These are phyloP conservation scores for Trilocha varians DNA, from an alignment of 2,888 invertebrate genomes.

Conservation along the genomic window DNA sequence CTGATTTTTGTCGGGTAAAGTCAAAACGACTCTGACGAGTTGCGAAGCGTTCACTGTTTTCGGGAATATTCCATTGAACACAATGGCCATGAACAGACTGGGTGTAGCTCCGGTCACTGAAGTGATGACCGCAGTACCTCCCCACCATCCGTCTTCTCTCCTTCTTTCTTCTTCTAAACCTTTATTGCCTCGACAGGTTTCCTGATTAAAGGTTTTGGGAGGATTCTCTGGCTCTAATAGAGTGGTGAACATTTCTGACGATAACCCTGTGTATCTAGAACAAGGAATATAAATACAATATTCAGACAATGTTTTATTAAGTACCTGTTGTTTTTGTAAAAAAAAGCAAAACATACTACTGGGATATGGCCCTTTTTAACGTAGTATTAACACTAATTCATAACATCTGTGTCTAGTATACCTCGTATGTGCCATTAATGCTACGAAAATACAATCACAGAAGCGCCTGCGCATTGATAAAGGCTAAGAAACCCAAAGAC, in stretches of 20 bases:
- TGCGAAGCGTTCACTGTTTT: conserved; percentile 75
- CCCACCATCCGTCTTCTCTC: conserved; percentile 85
- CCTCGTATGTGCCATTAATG: too few species aligned
- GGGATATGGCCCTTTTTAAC: too few species aligned
- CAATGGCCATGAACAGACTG: conserved; percentile 83
- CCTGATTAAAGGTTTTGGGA: conserved; percentile 73
- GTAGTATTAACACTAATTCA: too few species aligned
- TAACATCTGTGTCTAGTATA: too few species aligned
- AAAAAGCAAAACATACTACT: too few species aligned
- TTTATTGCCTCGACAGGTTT: conserved; percentile 71
- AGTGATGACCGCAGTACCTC: conserved; percentile 90
- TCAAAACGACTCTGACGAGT: conserved; percentile 79
- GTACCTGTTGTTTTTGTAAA: too few species aligned
- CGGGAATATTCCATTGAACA: conserved; percentile 87
- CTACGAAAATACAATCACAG: too few species aligned
- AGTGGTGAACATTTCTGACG: conserved; percentile 87
- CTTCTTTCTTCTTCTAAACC: conserved; percentile 62
- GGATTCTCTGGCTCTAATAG: conserved; percentile 79
- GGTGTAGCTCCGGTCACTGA: conserved; percentile 86
- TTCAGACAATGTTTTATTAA: too few species aligned
- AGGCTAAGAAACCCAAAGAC: too few species aligned
- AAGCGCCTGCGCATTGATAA: too few species aligned
- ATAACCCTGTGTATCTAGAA: conserved; percentile 78
- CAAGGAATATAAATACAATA: background rate
- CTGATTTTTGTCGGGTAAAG: conserved; percentile 80